These are phyloP conservation scores for Platypus cylindrus DNA, from an alignment of 2,888 invertebrate genomes.

Conservation along the genomic window DNA sequence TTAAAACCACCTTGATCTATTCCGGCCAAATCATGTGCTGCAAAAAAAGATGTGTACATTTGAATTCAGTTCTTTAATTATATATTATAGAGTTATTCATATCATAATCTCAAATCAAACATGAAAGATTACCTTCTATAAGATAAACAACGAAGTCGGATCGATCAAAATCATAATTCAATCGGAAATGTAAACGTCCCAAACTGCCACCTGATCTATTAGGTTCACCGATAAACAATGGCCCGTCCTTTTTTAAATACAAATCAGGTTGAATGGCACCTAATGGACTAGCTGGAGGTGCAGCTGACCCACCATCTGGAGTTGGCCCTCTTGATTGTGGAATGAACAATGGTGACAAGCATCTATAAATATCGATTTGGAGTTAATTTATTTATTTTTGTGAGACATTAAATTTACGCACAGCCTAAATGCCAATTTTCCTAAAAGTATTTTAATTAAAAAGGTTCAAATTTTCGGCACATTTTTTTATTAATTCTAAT, in stretches of 20 bases:
- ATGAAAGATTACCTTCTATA: conserved; percentile 58
- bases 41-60: no score
- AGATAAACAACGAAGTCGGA: conserved; percentile 85
- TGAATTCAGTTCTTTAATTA: no score
- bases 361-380: conserved; percentile 34
- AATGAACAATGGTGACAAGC: conserved; percentile 66
- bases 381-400: not conserved
- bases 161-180: conserved; percentile 81
- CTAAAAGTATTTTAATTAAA: no score
- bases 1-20: conserved; percentile 80
- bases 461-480: not conserved
- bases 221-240: conserved; percentile 48
- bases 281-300: conserved; percentile 36
- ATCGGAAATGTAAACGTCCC: conserved; percentile 69
- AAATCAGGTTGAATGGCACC: conserved; percentile 81
- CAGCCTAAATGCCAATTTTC: no score
- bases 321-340: conserved; percentile 47
- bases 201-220: conserved; percentile 52
- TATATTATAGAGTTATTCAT: no score
- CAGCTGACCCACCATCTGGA: conserved; percentile 29
- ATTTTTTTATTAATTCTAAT: not conserved
- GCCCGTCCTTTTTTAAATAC: conserved; percentile 69
- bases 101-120: not conserved
- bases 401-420: no score
- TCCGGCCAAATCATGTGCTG: conserved; percentile 71